Conservation (phyloP, 2,797 vertebrate species). For the Galago senegalensis region DNA sequence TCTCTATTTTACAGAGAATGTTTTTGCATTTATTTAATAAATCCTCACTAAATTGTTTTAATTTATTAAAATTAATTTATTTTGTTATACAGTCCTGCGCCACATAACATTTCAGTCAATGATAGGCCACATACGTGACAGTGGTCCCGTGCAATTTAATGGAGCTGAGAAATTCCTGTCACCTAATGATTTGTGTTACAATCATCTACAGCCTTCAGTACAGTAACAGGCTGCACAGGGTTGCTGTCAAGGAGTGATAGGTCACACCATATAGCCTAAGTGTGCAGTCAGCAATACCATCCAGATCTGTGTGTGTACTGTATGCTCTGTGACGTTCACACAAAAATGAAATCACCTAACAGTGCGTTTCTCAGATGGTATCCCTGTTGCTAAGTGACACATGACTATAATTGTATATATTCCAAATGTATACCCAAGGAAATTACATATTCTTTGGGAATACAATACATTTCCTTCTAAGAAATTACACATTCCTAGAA, state of each 20-base stretch:
- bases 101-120: neutral
- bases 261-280: neutral
- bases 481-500: conserved; percentile 36
- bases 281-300: neutral
- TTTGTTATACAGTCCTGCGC: neutral
- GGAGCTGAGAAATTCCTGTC: neutral
- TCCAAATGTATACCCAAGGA: conserved; percentile 3
- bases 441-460: conserved; percentile 5
- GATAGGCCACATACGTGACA: neutral
- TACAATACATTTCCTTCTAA: neutral
- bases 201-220: neutral
- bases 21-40: no score
- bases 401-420: neutral
- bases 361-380: neutral
- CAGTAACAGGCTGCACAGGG: neutral
- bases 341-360: neutral
- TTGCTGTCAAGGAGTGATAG: neutral
- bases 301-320: no score
- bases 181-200: neutral
- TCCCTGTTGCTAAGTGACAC: neutral
- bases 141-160: neutral
- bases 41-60: no score
- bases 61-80: neutral
- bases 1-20: no score
- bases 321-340: neutral